Percentiles rank a stretch among this genome's conserved stretches.
Conservation (phyloP, 2,797 vertebrate genomes). For the Rhabdophis nuchalis region DNA sequence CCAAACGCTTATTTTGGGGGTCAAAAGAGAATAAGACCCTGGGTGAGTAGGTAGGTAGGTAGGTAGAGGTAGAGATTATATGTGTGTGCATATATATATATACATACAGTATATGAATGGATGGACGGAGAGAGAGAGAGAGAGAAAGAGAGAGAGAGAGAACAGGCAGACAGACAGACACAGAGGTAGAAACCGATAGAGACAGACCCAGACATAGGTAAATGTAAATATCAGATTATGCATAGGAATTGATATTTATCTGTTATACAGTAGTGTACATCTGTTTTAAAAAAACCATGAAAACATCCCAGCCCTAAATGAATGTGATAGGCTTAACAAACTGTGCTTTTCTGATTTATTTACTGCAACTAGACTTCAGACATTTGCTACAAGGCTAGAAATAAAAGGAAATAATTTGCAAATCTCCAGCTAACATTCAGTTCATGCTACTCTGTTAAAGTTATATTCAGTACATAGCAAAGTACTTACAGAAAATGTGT, state of each 20-base stretch:
- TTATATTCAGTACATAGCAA: background rate
- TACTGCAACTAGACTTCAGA: background rate
- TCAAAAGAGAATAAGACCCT: no score
- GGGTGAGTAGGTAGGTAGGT: no score
- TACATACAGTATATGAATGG: no score
- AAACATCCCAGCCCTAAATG: background rate
- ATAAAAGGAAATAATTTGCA: background rate
- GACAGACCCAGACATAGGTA: background rate
- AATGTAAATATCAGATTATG: background rate
- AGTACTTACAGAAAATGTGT: slow-evolving; percentile 2
- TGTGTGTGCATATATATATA: no score
- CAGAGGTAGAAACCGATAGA: background rate
- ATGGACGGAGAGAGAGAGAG: no score
- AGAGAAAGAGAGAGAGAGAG: accelerated
- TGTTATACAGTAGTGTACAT: no score
- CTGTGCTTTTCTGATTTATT: background rate
- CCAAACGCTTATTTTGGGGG: no score
- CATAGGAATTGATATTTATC: background rate
- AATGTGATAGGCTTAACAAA: background rate
- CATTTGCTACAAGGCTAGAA: background rate
- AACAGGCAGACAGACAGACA: background rate
- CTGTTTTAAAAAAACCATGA: no score
- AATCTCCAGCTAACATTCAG: background rate
- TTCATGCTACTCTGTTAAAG: background rate
- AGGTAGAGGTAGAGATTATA: no score